phyloP scores from a whole-genome alignment of 64 coral and sea anemone species.

The Porites australiensis region DNA sequence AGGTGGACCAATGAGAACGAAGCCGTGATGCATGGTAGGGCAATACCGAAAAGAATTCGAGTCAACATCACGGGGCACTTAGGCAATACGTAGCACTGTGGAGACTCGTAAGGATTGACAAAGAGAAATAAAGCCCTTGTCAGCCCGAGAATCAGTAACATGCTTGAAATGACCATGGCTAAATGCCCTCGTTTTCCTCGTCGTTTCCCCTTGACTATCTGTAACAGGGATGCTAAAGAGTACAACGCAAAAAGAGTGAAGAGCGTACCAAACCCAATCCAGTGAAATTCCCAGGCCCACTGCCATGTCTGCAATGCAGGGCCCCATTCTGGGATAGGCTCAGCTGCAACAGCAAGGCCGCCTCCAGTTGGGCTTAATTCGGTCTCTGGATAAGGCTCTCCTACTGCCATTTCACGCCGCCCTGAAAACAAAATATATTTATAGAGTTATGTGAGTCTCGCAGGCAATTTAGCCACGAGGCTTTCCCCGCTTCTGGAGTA shows the following conservation, averaged over 20 bases:
- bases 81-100: conserved; percentile 77
- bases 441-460: neutral
- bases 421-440: neutral
- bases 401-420: neutral
- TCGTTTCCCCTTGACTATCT: neutral
- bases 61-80: conserved; percentile 66
- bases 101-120: conserved; percentile 91
- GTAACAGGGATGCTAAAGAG: conserved; percentile 51
- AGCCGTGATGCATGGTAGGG: conserved; percentile 82
- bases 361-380: neutral
- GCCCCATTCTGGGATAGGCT: conserved; percentile 83
- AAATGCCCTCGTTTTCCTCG: conserved; percentile 58
- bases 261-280: conserved; percentile 77
- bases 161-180: conserved; percentile 37
- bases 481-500: too few relatives aligned
- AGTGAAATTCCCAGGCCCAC: conserved; percentile 83
- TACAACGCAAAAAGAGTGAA: conserved; percentile 74
- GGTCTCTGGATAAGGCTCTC: neutral
- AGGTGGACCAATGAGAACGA: conserved; percentile 89
- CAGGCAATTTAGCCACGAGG: neutral
- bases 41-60: conserved; percentile 78
- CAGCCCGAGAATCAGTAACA: conserved; percentile 61
- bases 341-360: neutral
- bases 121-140: conserved; percentile 77
- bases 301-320: conserved; percentile 69